Base-by-base conservation (phyloP, 2,888 invertebrate species). In the Melieria picta region DNA sequence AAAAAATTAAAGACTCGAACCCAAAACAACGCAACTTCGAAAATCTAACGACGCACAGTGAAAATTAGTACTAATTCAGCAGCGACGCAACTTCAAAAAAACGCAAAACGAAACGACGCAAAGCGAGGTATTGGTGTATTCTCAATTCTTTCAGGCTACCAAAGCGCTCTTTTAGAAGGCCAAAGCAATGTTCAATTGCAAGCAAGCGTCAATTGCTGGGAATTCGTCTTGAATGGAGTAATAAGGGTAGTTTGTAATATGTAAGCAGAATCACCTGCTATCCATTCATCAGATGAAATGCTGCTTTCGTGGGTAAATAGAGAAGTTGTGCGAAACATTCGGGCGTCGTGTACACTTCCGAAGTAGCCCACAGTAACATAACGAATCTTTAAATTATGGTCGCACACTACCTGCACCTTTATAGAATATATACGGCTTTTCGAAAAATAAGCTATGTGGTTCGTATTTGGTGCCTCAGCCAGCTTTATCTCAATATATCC, bases 251-350 rank as follows among this genome's bases (percentile, higher is more conserved):
- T 30, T 1, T 55, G 47, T 30, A 74, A 55, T 4, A 63, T 16
- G 55, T 74, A 74, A 3, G 68, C 69, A 3, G 71, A 66, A 57
- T 72, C 71, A 10, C 69, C 69, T 3, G 74, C 71, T 50, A 74
- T 61, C 71, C 64, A 74, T 42, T 74, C 45, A 11, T 57, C n/a
- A 48, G 7, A 46, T 9, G 47, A 56, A 60, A 73, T 65, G 1
- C 46, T 10, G n/a, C 46, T 5, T 46, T 61, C 47, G n/a, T 65
- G 10, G 1, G 45, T 5, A 10, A 13, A 52, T 10, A 72, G 45
- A 3, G 69, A 9, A 62, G 13, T 65, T 10, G 48, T 11, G 10
- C 16, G 13, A 43, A 62, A 72, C 5, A 72, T 73, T 11, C 55
- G 63, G 5, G 69, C 65, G 47, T 73, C 72, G 60, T 74, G 71